phyloP scores from a whole-genome alignment of 2,113 vertebrate species.

The Ellobius talpinus region DNA sequence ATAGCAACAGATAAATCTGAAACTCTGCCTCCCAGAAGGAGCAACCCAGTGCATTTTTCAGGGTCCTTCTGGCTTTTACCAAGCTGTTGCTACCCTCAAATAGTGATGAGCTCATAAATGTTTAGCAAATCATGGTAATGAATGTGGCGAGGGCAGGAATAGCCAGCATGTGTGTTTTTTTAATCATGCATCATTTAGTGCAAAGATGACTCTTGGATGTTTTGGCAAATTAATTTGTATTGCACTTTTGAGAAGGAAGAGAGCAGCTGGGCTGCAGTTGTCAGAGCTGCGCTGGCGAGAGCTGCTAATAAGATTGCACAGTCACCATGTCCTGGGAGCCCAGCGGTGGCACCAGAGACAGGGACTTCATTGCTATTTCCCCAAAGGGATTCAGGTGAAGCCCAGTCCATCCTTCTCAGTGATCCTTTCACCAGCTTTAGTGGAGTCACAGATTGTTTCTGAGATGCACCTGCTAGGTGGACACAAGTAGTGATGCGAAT shows the following conservation, averaged over 20 bases:
- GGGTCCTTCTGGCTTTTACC: slow-evolving; percentile 51
- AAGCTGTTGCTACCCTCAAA: neutral
- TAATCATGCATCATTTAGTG: slow-evolving; percentile 80
- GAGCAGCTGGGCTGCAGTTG: slow-evolving; percentile 72
- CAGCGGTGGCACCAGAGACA: rapidly evolving
- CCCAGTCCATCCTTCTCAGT: neutral
- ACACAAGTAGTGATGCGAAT: neutral
- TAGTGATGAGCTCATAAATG: slow-evolving; percentile 68
- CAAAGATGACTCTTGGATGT: slow-evolving; percentile 77
- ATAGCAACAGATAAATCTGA: slow-evolving; percentile 58
- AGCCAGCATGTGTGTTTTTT: slow-evolving; percentile 70
- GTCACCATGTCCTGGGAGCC: neutral
- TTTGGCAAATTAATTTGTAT: slow-evolving; percentile 83
- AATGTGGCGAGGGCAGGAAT: slow-evolving; percentile 56
- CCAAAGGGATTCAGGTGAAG: neutral
- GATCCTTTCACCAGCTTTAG: neutral
- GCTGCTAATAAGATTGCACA: neutral
- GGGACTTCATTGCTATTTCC: neutral
- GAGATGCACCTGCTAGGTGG: neutral
- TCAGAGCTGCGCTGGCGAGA: neutral
- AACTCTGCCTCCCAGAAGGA: slow-evolving; percentile 6
- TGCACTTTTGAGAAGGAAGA: slow-evolving; percentile 72
- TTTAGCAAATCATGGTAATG: slow-evolving; percentile 67
- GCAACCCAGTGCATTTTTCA: neutral
- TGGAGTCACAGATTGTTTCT: neutral